Evolutionary conservation across 53 echinoderm and acorn worm species (phyloP), one percentile per base, ranked within the genome.

Genomic region (Apostichopus leukothele): DNA sequence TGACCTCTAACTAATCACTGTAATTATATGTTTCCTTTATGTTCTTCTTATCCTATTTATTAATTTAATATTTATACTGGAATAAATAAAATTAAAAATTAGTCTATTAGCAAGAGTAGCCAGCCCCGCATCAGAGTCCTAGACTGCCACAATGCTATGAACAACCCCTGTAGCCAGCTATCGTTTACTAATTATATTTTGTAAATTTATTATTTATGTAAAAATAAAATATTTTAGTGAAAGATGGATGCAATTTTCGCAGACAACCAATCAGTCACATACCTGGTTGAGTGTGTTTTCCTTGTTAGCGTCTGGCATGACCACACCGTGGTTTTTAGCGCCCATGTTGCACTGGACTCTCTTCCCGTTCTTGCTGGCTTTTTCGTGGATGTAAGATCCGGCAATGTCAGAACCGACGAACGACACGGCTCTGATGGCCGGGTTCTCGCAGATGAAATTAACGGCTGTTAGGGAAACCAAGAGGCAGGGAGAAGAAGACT

Each of bases 231-330:
- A 74, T 25, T 25, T 25, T 25, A 25, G 25, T 25, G n/a, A 68
- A 68, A 1, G n/a, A 1, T 68, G 68, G n/a, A 68, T 14, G 68
- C 25, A 25, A 25, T 25, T 25, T 25, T 25, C 25, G 1, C 25
- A 1, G 25, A 25, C 25, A 25, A 25, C 25, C 25, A 25, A 25
- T 25, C 25, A 1, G 25, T 61, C 63, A 61, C 13, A 8, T 19
- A 96, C 96, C 96, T 96, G 96, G 83, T 96, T 96, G 83, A 96
- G 92, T 8, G 96, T 94, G 79, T 96, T 95, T 88, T 95, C 95
- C 83, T 96, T 96, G 93, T 96, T 96, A 21, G 96, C 96, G 83
- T 96, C 96, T n/a, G 96, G 96, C 96, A 96, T 96, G 91, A 96
- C 90, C 21, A 96, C 96, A 57, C 96, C 96, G 59, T 96, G 96